Base-by-base conservation (phyloP, 2,888 invertebrate species). In the Mythimna vitellina region DNA sequence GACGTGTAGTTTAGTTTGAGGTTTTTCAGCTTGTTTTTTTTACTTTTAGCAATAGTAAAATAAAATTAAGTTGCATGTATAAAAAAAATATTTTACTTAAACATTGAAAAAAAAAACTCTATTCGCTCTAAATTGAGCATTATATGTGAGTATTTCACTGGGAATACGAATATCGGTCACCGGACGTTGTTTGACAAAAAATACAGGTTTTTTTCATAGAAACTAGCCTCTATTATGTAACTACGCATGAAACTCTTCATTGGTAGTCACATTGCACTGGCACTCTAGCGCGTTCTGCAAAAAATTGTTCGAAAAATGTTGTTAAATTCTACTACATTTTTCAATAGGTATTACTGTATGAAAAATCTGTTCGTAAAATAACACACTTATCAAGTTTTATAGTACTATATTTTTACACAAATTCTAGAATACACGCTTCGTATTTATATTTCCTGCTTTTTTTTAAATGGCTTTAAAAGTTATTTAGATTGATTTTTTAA, bases 241-340 rank as follows among this genome's bases (percentile, higher is more conserved):
- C 22, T 22, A 38, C 57, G 29, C 57, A 62, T 35, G 7, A 32
- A 57, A 32, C 38, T 29, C 67, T 78, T 69, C 79, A 82, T 78
- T 78, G 73, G 57, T 70, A 80, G 79, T 82, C 73, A 66, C 25
- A 32, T 12, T 46, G 66, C 74, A 69, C 53, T 56, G 12, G 46
- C 63, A 61, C 42, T 67, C 62, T 56, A 54, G 20, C 5, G 10
- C 38, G 73, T 62, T 56, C 32, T 64, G 10, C 1, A 51, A 63
- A 65, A 6, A 60, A 64, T 20, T 6, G n/a, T 9, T n/a, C 0
- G 6, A 46, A 35, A 58, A 65, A 32, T 20, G 1, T 58, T 60
- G 20, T 17, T 8, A 35, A 51, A 6, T 57, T 56, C 14, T 3
- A 51, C 22, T 32, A 32, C 12, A 66, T 73, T 66, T 76, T 76